These are phyloP conservation scores for Drosophila borealis DNA, from an alignment of 2,888 invertebrate genomes.

Conservation along the genomic window DNA sequence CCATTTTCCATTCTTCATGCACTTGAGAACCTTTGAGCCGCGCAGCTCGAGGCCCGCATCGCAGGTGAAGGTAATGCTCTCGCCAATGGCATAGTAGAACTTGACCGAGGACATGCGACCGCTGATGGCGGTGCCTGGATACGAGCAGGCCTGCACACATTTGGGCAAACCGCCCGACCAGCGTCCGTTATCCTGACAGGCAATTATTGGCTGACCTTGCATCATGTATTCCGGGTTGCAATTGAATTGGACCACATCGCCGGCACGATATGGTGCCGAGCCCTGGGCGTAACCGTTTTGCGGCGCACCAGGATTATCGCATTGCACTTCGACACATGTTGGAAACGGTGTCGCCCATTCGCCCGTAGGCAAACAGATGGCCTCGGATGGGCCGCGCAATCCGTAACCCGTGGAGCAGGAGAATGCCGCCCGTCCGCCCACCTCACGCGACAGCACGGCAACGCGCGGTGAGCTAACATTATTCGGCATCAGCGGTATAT, in stretches of 20 bases:
- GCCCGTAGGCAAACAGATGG: slow-evolving; percentile 90
- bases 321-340: slow-evolving; percentile 92
- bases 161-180: slow-evolving; percentile 95
- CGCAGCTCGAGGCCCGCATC: slow-evolving; percentile 90
- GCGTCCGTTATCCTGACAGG: slow-evolving; percentile 94
- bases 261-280: slow-evolving; percentile 91
- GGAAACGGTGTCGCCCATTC: slow-evolving; percentile 93
- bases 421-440: slow-evolving; percentile 93
- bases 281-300: slow-evolving; percentile 92
- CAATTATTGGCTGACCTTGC: slow-evolving; percentile 95
- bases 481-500: slow-evolving; percentile 86
- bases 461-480: slow-evolving; percentile 89
- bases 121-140: slow-evolving; percentile 94
- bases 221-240: slow-evolving; percentile 95
- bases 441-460: slow-evolving; percentile 91
- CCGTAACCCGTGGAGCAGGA: slow-evolving; percentile 92
- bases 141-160: slow-evolving; percentile 94
- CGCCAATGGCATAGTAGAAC: slow-evolving; percentile 94
- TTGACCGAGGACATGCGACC: slow-evolving; percentile 94
- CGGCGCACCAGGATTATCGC: slow-evolving; percentile 90
- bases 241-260: slow-evolving; percentile 94
- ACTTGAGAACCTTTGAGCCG: slow-evolving; percentile 92
- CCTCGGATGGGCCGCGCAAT: slow-evolving; percentile 90
- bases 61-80: slow-evolving; percentile 93
- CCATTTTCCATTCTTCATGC: slow-evolving; percentile 94